Evolutionary conservation across 2,113 vertebrate genomes (phyloP), one percentile per base, ranked within the genome.

Genomic region (Sigmodon hispidus): DNA sequence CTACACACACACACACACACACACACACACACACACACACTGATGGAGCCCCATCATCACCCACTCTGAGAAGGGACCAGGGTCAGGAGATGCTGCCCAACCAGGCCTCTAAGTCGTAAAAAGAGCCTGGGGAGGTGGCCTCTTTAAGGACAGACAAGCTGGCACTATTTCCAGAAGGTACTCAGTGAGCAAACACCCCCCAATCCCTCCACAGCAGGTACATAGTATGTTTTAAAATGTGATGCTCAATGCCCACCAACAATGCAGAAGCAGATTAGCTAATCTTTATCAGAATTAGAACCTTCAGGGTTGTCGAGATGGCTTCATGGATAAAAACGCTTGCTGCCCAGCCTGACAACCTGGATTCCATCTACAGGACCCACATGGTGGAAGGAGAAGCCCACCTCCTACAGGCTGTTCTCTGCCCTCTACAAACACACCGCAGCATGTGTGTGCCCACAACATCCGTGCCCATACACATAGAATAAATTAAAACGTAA

Each of bases 1-100:
- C 57, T 3, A 13, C 3, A 57, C 5, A 43, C 16, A 8, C 10
- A 0, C 7, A 21, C n/a, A 1, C 8, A 34, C 4, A 6, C 1
- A 3, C 24, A 40, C 61, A 3, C 29, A n/a, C n/a, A 1, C 8
- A 34, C 4, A 6, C 1, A 3, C 24, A 40, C 61, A 3, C 29
- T 29, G 65, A 87, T n/a, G 31, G 5, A 7, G 55, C 21, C 70
- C 90, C 29, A 57, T 65, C 26, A 4, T 45, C 36, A 59, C 67
- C 86, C 73, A 69, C 22, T 12, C 8, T 36, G 4, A 55, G 12
- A 52, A 50, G 55, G 29, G 36, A 24, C 31, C 21, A 45, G 43
- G 12, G 3, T 45, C 16, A 31, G 22, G 26, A 85, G 19, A 36
- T 45, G 15, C 16, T 10, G 48, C 50, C 69, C 15, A 59, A n/a